Percentiles rank a stretch among this genome's conserved stretches.
These are phyloP conservation scores for Tubiluchus corallicola DNA, from an alignment of 2,888 invertebrate species.

Conservation along the genomic window DNA sequence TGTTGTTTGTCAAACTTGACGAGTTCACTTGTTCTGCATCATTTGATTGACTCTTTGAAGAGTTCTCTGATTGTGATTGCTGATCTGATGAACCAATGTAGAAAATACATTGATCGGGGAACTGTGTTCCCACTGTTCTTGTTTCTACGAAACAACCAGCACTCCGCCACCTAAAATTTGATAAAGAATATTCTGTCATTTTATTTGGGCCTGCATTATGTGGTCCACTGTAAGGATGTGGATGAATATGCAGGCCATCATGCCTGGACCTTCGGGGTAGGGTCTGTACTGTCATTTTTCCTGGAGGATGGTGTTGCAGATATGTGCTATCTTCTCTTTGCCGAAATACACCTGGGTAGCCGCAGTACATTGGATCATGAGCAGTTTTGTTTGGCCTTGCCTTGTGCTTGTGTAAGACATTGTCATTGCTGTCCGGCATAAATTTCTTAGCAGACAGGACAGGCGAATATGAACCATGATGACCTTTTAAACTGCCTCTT, in stretches of 20 bases:
- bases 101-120: neutral
- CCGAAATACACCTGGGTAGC: neutral
- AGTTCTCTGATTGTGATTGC: neutral
- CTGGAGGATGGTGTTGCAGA: neutral
- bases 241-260: neutral
- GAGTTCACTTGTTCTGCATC: neutral
- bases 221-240: neutral
- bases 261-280: no score
- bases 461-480: slow-evolving; percentile 3
- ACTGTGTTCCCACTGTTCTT: slow-evolving; percentile 1
- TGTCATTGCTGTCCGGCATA: neutral
- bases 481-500: neutral
- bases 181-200: no score
- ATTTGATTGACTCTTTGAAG: neutral
- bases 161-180: neutral
- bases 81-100: neutral
- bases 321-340: neutral
- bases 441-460: neutral
- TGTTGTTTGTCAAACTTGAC: neutral
- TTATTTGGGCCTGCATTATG: no score
- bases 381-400: neutral
- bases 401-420: neutral
- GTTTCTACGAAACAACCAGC: slow-evolving; percentile 1
- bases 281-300: neutral
- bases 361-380: neutral